Evolutionary conservation across 2,888 invertebrate genomes (phyloP).

Genomic region (Chrysina gloriosa): DNA sequence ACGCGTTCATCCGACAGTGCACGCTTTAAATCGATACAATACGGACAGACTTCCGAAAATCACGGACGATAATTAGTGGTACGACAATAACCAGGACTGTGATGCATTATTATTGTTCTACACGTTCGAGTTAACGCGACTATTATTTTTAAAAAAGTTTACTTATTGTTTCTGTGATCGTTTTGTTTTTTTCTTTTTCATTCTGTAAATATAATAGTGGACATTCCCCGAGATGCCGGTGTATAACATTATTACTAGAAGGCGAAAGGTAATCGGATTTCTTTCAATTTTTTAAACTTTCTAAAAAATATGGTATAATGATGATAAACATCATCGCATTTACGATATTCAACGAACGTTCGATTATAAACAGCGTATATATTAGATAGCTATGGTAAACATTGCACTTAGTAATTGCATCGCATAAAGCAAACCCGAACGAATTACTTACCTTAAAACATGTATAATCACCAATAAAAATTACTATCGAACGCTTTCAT

Average conservation of each 20-base stretch:
- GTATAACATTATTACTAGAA: conserved; percentile 72
- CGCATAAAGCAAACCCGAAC: too few species aligned
- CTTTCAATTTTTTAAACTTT: not conserved
- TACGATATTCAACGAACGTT: too few species aligned
- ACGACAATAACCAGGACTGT: not conserved
- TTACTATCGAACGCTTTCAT: not conserved
- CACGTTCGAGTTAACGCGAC: not conserved
- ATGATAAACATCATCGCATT: too few species aligned
- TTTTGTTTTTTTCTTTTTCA: conserved; percentile 3
- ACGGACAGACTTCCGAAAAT: not conserved
- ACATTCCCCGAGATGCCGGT: conserved; percentile 71
- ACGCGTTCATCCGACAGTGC: conserved; percentile 10
- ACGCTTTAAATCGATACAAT: not conserved
- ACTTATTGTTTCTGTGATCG: conserved; percentile 5
- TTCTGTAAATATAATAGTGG: not conserved
- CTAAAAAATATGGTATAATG: too few species aligned
- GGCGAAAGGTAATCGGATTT: conserved; percentile 68
- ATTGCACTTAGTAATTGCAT: too few species aligned
- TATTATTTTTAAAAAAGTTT: too few species aligned
- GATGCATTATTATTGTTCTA: conserved; percentile 9
- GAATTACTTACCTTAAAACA: too few species aligned
- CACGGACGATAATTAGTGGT: conserved; percentile 1
- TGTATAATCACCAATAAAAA: too few species aligned
- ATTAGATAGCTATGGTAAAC: too few species aligned
- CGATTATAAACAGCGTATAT: too few species aligned